Evolutionary conservation across 2,888 invertebrate genomes (phyloP).

Genomic region (Cinara cedri): DNA sequence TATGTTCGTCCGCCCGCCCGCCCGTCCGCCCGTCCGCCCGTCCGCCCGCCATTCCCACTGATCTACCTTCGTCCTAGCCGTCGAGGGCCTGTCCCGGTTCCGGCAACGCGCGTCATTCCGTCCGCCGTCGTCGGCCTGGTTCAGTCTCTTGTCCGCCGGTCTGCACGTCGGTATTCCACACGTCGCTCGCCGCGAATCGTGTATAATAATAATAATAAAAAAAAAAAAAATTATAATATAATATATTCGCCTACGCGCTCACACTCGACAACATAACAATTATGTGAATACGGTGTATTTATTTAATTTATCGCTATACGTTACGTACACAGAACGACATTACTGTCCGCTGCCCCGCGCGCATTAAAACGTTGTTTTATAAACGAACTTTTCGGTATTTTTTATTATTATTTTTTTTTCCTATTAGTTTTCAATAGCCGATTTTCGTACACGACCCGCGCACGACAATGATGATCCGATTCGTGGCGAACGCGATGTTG

Average conservation of each 20-base stretch:
- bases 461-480: conserved; percentile 57
- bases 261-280: too few relatives aligned
- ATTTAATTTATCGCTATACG: too few relatives aligned
- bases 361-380: not conserved
- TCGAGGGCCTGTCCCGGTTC: conserved; percentile 14
- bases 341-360: not conserved
- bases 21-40: not conserved
- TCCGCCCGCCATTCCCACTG: conserved; percentile 15
- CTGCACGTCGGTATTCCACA: too few relatives aligned
- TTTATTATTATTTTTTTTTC: not conserved
- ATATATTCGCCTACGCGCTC: too few relatives aligned
- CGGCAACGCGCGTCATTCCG: conserved; percentile 23
- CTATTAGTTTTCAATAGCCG: not conserved
- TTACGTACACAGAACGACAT: not conserved
- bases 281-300: too few relatives aligned
- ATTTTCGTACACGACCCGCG: conserved; percentile 22
- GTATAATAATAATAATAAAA: too few relatives aligned
- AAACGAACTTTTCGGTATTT: too few relatives aligned
- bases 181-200: too few relatives aligned
- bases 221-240: too few relatives aligned
- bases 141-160: too few relatives aligned
- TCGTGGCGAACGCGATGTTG: conserved; percentile 26
- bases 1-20: not conserved
- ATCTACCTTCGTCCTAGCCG: not conserved
- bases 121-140: not conserved